Evolutionary conservation across 2,797 vertebrate species (phyloP).

Genomic region (Falco columbarius): DNA sequence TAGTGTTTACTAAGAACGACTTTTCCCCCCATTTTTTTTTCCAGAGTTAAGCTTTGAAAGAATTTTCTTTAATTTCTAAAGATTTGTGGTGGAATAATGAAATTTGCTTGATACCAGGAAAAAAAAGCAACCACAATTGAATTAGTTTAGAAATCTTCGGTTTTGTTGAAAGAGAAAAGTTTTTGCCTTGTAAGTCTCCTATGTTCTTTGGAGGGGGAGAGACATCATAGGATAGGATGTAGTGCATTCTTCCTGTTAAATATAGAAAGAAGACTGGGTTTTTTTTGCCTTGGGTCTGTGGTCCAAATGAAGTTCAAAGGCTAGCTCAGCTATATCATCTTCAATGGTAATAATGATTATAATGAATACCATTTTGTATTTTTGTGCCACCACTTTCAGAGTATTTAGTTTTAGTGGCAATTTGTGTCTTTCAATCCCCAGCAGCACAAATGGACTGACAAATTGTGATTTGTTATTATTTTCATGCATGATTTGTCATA

Average conservation of each 20-base stretch:
- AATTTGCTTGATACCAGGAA: background rate
- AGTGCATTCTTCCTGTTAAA: background rate
- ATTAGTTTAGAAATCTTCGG: background rate
- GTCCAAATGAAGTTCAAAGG: background rate
- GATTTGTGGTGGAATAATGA: background rate
- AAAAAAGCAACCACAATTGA: background rate
- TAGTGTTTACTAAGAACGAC: background rate
- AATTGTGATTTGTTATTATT: background rate
- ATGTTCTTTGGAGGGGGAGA: background rate
- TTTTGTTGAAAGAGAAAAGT: background rate
- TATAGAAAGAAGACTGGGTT: background rate
- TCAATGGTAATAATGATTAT: background rate
- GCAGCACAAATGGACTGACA: background rate
- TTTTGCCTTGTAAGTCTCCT: background rate
- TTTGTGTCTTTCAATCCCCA: background rate
- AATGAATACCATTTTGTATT: accelerated
- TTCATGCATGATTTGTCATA: background rate
- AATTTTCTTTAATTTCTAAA: background rate
- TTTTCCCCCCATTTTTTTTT: background rate
- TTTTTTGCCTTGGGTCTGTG: background rate
- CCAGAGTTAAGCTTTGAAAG: background rate
- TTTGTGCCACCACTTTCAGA: background rate
- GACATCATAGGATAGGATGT: background rate
- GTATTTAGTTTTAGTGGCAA: background rate
- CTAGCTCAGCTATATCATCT: background rate